phyloP scores from a whole-genome alignment of 64 coral and sea anemone genomes.

The Montipora sp. region DNA sequence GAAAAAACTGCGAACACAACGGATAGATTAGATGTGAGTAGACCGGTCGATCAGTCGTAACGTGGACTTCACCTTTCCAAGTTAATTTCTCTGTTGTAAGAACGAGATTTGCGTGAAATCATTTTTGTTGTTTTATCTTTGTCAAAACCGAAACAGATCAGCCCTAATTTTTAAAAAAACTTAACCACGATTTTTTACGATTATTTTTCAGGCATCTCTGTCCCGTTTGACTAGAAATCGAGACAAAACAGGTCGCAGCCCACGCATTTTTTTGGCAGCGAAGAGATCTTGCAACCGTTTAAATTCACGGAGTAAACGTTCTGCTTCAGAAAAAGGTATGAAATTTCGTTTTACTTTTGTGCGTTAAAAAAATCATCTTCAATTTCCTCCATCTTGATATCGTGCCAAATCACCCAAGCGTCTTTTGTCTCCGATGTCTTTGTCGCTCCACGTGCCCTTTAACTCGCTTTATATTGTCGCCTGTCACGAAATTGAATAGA shows the following conservation, averaged over 20 bases:
- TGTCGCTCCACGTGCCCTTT: constrained; percentile 14
- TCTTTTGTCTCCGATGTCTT: constrained; percentile 12
- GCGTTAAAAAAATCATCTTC: background rate
- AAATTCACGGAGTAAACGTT: background rate
- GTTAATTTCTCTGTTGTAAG: background rate
- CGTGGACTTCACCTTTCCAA: background rate
- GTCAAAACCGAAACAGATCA: background rate
- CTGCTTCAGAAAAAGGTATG: constrained; percentile 8
- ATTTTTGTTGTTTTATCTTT: background rate
- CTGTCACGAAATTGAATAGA: constrained; percentile 33
- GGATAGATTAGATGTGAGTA: constrained; percentile 16
- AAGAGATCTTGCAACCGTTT: background rate
- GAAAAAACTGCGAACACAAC: background rate
- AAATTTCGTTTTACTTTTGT: background rate
- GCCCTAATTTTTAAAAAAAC: background rate
- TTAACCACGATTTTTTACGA: too few species aligned
- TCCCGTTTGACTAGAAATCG: constrained; percentile 21
- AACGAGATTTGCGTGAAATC: background rate
- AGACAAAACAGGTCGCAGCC: background rate
- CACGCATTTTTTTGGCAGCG: background rate
- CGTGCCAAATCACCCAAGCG: background rate
- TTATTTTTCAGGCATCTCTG: constrained; percentile 2
- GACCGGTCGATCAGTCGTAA: background rate
- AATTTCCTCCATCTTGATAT: background rate
- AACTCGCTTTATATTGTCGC: background rate